A percentile compares a stretch with the other conserved stretches of the same genome.
Conservation (phyloP, 1,140 invertebrate species). For the Drosophila arawakana region DNA sequence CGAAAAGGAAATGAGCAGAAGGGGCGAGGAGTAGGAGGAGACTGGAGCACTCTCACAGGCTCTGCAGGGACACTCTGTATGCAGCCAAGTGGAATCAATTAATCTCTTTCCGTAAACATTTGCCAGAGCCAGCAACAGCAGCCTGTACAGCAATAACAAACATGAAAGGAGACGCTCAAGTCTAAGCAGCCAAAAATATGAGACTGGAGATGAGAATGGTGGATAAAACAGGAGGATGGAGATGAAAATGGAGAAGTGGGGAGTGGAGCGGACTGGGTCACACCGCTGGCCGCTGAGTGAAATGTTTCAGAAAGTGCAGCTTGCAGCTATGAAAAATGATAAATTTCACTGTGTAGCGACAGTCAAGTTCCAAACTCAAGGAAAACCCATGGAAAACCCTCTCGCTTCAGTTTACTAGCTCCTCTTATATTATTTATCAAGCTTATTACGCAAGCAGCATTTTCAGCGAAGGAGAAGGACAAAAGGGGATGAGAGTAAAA, state of each 20-base stretch:
- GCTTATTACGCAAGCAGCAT: conserved; percentile 77
- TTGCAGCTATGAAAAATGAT: conserved; percentile 81
- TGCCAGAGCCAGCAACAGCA: conserved; percentile 55
- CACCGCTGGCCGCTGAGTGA: conserved; percentile 63
- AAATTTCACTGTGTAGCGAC: conserved; percentile 72
- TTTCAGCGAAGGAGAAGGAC: not conserved
- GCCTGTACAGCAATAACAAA: conserved; percentile 49
- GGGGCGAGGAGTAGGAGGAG: not conserved
- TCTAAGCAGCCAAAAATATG: conserved; percentile 76
- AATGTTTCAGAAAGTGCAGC: conserved; percentile 82
- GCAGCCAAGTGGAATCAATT: conserved; percentile 82
- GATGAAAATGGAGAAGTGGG: not conserved
- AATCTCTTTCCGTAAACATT: conserved; percentile 80
- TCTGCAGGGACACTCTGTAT: conserved; percentile 68
- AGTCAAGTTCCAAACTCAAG: conserved; percentile 20
- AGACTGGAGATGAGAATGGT: conserved; percentile 21
- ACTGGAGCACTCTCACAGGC: not conserved
- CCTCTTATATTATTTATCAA: conserved; percentile 81
- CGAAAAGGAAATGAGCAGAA: not conserved
- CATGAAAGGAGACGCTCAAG: conserved; percentile 45
- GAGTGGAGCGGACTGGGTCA: not conserved
- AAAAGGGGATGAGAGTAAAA: not conserved
- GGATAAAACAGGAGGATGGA: not conserved
- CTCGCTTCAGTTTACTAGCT: conserved; percentile 43
- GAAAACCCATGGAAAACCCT: not conserved